These are phyloP conservation scores for Diuraphis noxia DNA, from an alignment of 1,140 invertebrate genomes.

Conservation along the genomic window DNA sequence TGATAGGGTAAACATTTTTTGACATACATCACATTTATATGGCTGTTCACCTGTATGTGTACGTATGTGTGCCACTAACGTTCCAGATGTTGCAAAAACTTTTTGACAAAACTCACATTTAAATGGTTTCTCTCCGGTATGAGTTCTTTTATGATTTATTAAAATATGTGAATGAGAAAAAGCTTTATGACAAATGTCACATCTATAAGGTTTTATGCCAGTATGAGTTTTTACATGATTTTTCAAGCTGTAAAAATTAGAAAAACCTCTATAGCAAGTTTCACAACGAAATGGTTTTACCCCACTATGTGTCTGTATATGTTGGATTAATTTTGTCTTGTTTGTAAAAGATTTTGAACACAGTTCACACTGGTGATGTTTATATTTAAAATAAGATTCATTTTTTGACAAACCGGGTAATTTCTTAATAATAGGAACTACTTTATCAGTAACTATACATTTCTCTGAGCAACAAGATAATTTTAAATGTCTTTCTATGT, in stretches of 20 bases:
- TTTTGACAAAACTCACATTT: slow-evolving; percentile 69
- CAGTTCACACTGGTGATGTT: slow-evolving; percentile 39
- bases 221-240: slow-evolving; percentile 60
- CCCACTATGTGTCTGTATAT: slow-evolving; percentile 31
- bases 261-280: slow-evolving; percentile 47
- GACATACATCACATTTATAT: slow-evolving; percentile 69
- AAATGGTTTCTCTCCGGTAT: slow-evolving; percentile 79
- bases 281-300: slow-evolving; percentile 41
- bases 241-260: slow-evolving; percentile 44
- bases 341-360: slow-evolving; percentile 53
- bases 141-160: slow-evolving; percentile 74
- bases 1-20: slow-evolving; percentile 66
- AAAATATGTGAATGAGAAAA: slow-evolving; percentile 63
- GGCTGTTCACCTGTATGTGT: slow-evolving; percentile 63
- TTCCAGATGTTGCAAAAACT: slow-evolving; percentile 59
- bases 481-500: slow-evolving; percentile 36
- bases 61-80: slow-evolving; percentile 54
- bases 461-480: neutral
- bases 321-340: slow-evolving; percentile 29
- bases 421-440: slow-evolving; percentile 26
- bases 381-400: neutral
- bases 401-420: slow-evolving; percentile 2
- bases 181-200: slow-evolving; percentile 62
- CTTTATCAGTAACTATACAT: neutral
- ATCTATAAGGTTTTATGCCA: slow-evolving; percentile 61